These are phyloP conservation scores for Garrulus glandarius DNA, from an alignment of 2,797 vertebrate species.

Conservation along the genomic window DNA sequence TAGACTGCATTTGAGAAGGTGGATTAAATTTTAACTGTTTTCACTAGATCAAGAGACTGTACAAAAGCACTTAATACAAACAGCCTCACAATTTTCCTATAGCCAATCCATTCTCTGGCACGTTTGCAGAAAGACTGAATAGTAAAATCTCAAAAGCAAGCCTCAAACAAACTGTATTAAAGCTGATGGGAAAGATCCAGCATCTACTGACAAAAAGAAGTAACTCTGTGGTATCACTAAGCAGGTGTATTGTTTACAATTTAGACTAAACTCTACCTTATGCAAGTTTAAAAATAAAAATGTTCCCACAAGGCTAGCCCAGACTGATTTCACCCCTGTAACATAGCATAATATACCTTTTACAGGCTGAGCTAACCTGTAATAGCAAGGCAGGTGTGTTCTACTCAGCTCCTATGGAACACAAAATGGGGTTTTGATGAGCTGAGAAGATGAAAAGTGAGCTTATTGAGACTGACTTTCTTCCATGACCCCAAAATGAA, in stretches of 20 bases:
- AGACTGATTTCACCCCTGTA: neutral
- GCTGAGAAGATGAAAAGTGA: neutral
- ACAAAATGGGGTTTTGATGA: neutral
- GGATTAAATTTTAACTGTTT: neutral
- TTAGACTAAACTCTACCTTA: neutral
- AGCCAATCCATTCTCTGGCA: rapidly evolving
- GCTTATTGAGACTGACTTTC: neutral
- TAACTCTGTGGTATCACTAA: neutral
- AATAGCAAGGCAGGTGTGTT: neutral
- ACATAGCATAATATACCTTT: rapidly evolving
- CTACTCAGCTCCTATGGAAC: neutral
- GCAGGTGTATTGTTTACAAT: neutral
- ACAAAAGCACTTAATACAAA: neutral
- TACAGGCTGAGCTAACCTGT: neutral
- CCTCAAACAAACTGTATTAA: neutral
- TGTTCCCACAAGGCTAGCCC: neutral
- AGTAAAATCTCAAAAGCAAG: neutral
- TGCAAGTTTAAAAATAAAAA: neutral
- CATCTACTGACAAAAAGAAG: neutral
- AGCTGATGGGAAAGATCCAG: neutral
- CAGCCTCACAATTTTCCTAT: neutral
- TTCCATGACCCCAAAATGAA: rapidly evolving
- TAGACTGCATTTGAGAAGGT: rapidly evolving
- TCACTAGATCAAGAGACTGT: neutral
- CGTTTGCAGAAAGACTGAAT: neutral